Conservation (phyloP, 2,888 invertebrate species). For the Clanis bilineata region DNA sequence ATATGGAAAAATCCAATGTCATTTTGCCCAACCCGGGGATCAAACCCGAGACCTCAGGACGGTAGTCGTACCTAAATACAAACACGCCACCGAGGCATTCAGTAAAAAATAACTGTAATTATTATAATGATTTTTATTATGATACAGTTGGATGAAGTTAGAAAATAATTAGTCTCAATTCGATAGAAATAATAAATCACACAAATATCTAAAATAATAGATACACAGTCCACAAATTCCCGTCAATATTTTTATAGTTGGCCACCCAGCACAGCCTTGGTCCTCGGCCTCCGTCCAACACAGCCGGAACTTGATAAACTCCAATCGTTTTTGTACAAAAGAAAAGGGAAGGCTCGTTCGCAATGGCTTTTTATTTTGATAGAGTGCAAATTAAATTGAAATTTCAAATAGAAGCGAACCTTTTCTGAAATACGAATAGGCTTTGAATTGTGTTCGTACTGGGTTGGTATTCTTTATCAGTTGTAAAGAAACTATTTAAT, state of each 20-base stretch:
- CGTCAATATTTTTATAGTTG: background rate
- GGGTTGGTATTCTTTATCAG: background rate
- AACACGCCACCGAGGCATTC: too few species aligned
- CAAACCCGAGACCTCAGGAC: too few species aligned
- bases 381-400: conserved; percentile 17
- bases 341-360: conserved; percentile 13
- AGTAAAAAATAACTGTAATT: too few species aligned
- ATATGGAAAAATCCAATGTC: too few species aligned
- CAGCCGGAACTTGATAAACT: conserved; percentile 15
- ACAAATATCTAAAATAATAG: too few species aligned
- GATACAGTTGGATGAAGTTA: too few species aligned
- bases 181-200: too few species aligned
- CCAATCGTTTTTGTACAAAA: conserved; percentile 17
- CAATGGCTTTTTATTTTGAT: conserved; percentile 14
- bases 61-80: too few species aligned
- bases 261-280: background rate
- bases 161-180: too few species aligned
- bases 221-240: background rate
- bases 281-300: conserved; percentile 8
- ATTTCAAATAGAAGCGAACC: background rate
- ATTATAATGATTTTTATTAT: too few species aligned
- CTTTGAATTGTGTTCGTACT: background rate
- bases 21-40: too few species aligned
- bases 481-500: background rate
- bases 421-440: background rate